Conservation (phyloP, 2,113 vertebrate genomes). For the Bothrops jararaca region DNA sequence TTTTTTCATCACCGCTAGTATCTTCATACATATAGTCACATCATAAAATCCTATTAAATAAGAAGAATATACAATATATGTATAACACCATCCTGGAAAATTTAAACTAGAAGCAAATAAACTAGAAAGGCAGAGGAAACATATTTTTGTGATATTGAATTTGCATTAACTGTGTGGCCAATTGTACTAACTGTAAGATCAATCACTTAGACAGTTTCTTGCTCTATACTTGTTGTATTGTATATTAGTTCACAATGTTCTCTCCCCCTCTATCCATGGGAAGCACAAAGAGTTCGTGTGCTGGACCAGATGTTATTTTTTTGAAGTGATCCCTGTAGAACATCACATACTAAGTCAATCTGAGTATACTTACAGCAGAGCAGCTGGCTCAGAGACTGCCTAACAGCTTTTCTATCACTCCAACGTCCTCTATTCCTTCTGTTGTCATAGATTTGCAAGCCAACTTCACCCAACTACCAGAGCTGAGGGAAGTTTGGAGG, state of each 20-base stretch:
- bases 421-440: no score
- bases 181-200: slow-evolving; percentile 35
- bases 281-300: slow-evolving; percentile 18
- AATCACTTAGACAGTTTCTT: slow-evolving; percentile 20
- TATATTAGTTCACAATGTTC: neutral
- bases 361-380: no score
- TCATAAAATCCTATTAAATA: slow-evolving; percentile 35
- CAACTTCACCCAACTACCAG: no score
- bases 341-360: no score
- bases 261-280: slow-evolving; percentile 29
- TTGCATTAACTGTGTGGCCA: slow-evolving; percentile 38
- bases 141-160: slow-evolving; percentile 30
- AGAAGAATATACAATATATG: slow-evolving; percentile 39
- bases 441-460: no score
- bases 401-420: no score
- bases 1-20: neutral
- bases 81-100: slow-evolving; percentile 47
- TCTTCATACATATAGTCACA: neutral
- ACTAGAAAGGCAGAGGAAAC: slow-evolving; percentile 6
- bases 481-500: no score
- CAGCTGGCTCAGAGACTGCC: no score
- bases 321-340: slow-evolving; percentile 27
- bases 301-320: slow-evolving; percentile 7
- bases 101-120: slow-evolving; percentile 26
- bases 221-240: slow-evolving; percentile 6